Conservation (phyloP, 2,888 invertebrate genomes). For the Sylvicola cinctus region DNA sequence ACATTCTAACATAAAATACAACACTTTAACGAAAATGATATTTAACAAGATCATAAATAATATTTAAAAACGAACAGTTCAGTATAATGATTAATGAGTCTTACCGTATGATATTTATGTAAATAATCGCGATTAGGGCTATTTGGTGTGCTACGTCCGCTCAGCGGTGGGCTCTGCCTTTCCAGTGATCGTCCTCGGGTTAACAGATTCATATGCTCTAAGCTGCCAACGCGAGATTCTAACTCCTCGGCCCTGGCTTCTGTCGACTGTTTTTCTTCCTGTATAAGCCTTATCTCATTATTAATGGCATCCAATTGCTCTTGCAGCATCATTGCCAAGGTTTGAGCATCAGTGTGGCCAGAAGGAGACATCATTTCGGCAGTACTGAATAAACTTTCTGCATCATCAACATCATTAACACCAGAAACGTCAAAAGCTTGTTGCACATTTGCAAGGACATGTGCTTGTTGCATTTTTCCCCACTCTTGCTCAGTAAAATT, state of each 20-base stretch:
- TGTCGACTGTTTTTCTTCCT: conserved; percentile 93
- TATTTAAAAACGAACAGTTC: too few relatives aligned
- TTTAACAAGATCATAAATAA: too few relatives aligned
- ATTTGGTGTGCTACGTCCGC: conserved; percentile 75
- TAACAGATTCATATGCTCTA: conserved; percentile 82
- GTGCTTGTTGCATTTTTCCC: conserved; percentile 87
- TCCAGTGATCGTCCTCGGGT: conserved; percentile 49
- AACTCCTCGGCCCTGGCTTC: conserved; percentile 94
- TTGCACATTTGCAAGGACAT: conserved; percentile 77
- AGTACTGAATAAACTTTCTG: conserved; percentile 54
- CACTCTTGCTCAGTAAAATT: conserved; percentile 55
- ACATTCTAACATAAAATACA: too few relatives aligned
- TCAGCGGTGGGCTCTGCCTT: conserved; percentile 62
- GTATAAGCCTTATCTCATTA: conserved; percentile 77
- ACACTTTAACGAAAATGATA: too few relatives aligned
- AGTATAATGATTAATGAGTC: conserved; percentile 18
- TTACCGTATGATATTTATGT: conserved; percentile 93
- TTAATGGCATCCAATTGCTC: conserved; percentile 99
- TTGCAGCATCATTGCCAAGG: conserved; percentile 94
- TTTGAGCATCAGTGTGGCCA: conserved; percentile 83
- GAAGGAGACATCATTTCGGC: conserved; percentile 50
- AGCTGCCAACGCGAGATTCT: conserved; percentile 84
- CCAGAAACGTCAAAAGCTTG: conserved; percentile 81
- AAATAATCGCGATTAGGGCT: conserved; percentile 65
- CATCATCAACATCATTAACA: conserved; percentile 65